Conservation (phyloP, 2,888 invertebrate species). For the Amblyteles armatorius region DNA sequence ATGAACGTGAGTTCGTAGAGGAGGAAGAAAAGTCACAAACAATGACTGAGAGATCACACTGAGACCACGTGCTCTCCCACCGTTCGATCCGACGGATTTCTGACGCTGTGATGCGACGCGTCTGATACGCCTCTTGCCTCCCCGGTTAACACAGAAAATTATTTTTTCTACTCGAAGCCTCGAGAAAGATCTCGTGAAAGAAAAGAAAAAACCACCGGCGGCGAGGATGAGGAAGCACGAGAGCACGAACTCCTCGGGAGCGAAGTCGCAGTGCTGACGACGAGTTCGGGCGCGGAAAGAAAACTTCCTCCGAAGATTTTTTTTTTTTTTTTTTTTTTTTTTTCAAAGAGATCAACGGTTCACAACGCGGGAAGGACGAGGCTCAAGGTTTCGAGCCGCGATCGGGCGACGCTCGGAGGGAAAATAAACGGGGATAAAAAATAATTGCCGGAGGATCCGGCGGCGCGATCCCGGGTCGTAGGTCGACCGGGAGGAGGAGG, state of each 20-base stretch:
- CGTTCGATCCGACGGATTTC: slow-evolving; percentile 43
- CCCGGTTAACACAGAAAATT: background rate
- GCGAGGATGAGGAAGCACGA: slow-evolving; percentile 81
- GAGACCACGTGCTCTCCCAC: slow-evolving; percentile 38
- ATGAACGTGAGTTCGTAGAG: slow-evolving; percentile 26
- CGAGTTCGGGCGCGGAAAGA: slow-evolving; percentile 57
- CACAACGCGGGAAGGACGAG: background rate
- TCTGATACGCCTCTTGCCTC: background rate
- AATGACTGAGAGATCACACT: slow-evolving; percentile 1
- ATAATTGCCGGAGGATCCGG: slow-evolving; percentile 57
- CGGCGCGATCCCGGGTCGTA: slow-evolving; percentile 58
- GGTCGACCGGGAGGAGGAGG: slow-evolving; percentile 65
- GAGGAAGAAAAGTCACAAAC: background rate
- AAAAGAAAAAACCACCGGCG: slow-evolving; percentile 32
- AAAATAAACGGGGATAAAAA: slow-evolving; percentile 11
- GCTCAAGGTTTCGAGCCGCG: background rate
- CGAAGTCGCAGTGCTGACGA: slow-evolving; percentile 80
- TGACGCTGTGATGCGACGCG: slow-evolving; percentile 27
- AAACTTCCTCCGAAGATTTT: background rate
- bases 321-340: background rate
- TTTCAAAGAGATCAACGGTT: background rate
- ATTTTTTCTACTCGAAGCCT: background rate
- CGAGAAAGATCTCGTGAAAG: background rate
- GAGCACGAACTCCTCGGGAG: slow-evolving; percentile 70
- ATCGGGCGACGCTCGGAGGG: background rate